phyloP scores from a whole-genome alignment of 2,113 vertebrate species.

The mouse (Mus musculus) region DNA sequence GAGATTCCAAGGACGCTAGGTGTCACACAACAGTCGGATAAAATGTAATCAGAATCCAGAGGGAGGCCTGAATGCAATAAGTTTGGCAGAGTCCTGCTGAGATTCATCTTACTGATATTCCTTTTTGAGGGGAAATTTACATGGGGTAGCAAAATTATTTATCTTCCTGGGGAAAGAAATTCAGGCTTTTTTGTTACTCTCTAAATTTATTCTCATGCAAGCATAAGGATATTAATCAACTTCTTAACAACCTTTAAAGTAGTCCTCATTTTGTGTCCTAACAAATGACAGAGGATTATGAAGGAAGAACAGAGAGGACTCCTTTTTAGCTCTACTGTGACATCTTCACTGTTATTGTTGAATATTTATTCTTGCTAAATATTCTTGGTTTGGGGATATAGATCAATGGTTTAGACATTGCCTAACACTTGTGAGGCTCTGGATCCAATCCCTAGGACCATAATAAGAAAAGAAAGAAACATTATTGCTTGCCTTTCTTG shows the following conservation, averaged over 20 bases:
- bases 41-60: slow-evolving; percentile 65
- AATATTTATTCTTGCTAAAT: neutral
- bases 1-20: slow-evolving; percentile 40
- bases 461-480: neutral
- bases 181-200: neutral
- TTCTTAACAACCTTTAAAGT: neutral
- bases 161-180: slow-evolving; percentile 19
- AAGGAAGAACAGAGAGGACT: neutral
- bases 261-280: neutral
- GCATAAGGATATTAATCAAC: neutral
- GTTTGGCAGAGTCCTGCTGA: slow-evolving; percentile 54
- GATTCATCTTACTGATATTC: slow-evolving; percentile 53
- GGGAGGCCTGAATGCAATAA: slow-evolving; percentile 21
- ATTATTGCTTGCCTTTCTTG: neutral
- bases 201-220: slow-evolving; percentile 1
- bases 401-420: neutral
- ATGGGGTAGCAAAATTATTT: slow-evolving; percentile 46
- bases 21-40: slow-evolving; percentile 52
- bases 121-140: slow-evolving; percentile 38
- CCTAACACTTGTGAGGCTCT: neutral
- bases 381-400: neutral
- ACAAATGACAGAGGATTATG: neutral
- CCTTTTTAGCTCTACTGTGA: neutral
- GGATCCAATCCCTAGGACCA: rapidly evolving
- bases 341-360: neutral